Evolutionary conservation across 1,140 invertebrate genomes (phyloP), one percentile per base, ranked within the genome.

Genomic region (Pollicipes pollicipes): DNA sequence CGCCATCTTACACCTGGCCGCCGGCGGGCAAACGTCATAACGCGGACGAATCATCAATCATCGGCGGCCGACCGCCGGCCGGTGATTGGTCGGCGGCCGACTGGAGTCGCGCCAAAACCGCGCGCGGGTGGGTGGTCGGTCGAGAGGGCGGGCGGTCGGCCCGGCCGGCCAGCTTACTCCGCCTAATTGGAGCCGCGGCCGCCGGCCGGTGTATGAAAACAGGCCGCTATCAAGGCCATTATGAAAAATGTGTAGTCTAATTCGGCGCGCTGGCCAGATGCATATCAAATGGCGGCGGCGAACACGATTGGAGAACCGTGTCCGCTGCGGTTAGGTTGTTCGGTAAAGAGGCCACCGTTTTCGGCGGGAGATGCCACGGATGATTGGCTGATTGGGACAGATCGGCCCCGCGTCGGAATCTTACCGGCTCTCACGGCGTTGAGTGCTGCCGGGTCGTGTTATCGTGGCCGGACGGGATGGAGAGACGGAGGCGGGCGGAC

Each of bases 21-120:
- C 45, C 45, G 45, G 45, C 45, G 45, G 45, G 45, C 45, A 58
- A 24, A 58, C 45, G 45, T 58, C 45, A 58, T 58, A 58, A 58
- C 45, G 45, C 45, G 13, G 45, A 58, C 45, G 45, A 58, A 58
- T 58, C 45, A 58, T 58, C 45, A 58, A 58, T 58, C 45, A 58
- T 58, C 45, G 6, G 45, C 2, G 6, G 45, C 13, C 45, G 45
- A 2, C 13, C 10, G 45, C 13, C 13, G 6, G 45, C 45, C 45
- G 45, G 45, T 58, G 45, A 58, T 58, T 58, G 45, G 45, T 58
- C n/a, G n/a, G n/a, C n/a, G n/a, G n/a, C n/a, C n/a, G n/a, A n/a
- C n/a, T n/a, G n/a, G n/a, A n/a, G n/a, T n/a, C 45, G 45, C 17
- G 45, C 45, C 45, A 24, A 58, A 10, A 58, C 10, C 45, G 45